Percentiles rank a stretch among this genome's conserved stretches.
phyloP scores from a whole-genome alignment of 2,113 vertebrate genomes.

The Ibidorhyncha struthersii region DNA sequence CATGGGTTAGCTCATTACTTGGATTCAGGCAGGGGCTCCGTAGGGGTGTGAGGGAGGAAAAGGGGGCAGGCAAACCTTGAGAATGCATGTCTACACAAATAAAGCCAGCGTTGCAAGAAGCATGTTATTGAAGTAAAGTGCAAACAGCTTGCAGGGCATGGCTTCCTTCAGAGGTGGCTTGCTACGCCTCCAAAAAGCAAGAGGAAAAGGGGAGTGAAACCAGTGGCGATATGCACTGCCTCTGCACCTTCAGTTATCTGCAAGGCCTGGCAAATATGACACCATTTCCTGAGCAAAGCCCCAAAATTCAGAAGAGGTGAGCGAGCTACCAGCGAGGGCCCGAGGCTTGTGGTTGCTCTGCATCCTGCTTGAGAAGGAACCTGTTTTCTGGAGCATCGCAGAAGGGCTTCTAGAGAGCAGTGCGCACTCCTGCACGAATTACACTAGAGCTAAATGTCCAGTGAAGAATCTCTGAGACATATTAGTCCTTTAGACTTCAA shows the following conservation, averaged over 20 bases:
- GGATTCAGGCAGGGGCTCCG: slow-evolving; percentile 77
- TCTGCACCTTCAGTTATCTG: slow-evolving; percentile 78
- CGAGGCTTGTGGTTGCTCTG: slow-evolving; percentile 59
- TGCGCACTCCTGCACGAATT: slow-evolving; percentile 64
- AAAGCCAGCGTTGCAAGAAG: slow-evolving; percentile 43
- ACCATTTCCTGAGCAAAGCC: slow-evolving; percentile 77
- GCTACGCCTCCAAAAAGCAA: background rate
- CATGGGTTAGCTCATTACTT: slow-evolving; percentile 82
- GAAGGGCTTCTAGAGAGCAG: slow-evolving; percentile 26
- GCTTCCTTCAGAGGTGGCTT: slow-evolving; percentile 41
- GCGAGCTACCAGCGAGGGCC: slow-evolving; percentile 69
- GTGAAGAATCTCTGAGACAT: slow-evolving; percentile 79
- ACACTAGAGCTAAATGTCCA: slow-evolving; percentile 73
- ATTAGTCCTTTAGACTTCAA: slow-evolving; percentile 83
- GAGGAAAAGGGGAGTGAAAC: slow-evolving; percentile 26
- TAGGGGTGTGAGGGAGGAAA: slow-evolving; percentile 71
- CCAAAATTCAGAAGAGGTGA: slow-evolving; percentile 73
- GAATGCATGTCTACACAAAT: slow-evolving; percentile 71
- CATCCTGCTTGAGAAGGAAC: slow-evolving; percentile 75
- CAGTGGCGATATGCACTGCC: slow-evolving; percentile 73
- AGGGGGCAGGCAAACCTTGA: slow-evolving; percentile 58
- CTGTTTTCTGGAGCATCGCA: slow-evolving; percentile 6
- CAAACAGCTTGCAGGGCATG: slow-evolving; percentile 71
- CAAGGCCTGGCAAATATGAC: slow-evolving; percentile 75
- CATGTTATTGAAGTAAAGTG: slow-evolving; percentile 65